Percentiles rank a stretch among this genome's conserved stretches.
Conservation (phyloP, 2,797 vertebrate species). For the Thunnus albacares region DNA sequence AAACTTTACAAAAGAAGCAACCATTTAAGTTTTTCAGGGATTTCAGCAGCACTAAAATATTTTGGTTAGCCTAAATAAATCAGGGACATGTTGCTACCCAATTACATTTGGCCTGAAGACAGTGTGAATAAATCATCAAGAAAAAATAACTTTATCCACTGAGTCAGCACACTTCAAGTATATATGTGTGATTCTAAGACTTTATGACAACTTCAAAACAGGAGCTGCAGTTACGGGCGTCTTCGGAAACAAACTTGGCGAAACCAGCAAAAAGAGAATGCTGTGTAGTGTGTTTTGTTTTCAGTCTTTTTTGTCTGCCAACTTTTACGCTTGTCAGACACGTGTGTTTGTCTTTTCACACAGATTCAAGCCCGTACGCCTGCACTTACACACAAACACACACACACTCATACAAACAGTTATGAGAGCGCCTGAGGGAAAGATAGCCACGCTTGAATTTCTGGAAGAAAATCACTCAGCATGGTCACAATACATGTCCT, state of each 20-base stretch:
- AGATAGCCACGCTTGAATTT: constrained; percentile 56
- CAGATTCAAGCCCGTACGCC: neutral
- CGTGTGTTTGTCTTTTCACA: constrained; percentile 14
- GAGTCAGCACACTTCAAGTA: constrained; percentile 13
- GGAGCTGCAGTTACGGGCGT: neutral
- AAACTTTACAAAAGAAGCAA: constrained; percentile 18
- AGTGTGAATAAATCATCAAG: constrained; percentile 49
- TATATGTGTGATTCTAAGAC: constrained; percentile 2
- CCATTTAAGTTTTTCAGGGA: constrained; percentile 14
- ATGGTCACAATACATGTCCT: constrained; percentile 54
- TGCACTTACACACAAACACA: neutral
- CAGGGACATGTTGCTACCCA: constrained; percentile 1
- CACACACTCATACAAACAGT: constrained; percentile 11
- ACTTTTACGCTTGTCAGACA: constrained; percentile 28
- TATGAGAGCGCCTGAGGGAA: constrained; percentile 38
- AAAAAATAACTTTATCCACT: constrained; percentile 2
- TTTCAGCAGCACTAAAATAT: neutral
- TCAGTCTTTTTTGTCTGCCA: constrained; percentile 37
- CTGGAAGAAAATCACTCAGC: constrained; percentile 61
- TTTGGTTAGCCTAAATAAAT: constrained; percentile 31
- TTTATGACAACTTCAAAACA: constrained; percentile 44
- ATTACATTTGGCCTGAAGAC: constrained; percentile 27
- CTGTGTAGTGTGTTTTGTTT: constrained; percentile 26
- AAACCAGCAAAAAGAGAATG: constrained; percentile 30
- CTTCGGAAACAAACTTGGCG: constrained; percentile 13